Evolutionary conservation across 2,888 invertebrate species (phyloP), one percentile per base, ranked within the genome.

Genomic region (Candidula unifasciata): DNA sequence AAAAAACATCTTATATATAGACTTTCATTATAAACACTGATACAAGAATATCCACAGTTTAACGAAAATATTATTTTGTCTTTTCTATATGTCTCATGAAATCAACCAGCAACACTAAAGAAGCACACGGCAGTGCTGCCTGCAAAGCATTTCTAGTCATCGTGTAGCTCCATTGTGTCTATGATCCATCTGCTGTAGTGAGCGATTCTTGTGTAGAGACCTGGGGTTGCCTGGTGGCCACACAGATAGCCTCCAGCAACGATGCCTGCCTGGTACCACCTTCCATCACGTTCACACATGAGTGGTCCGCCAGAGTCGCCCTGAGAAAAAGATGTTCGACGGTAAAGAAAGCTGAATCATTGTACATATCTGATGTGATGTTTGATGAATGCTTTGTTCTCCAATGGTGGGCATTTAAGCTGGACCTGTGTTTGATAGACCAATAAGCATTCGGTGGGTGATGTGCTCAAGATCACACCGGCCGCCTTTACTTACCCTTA

Each of bases 251-350:
- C 80, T n/a, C 73, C 83, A 60, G 73, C 68, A n/a, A 79, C 64
- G 5, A 83, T 73, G 5, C 79, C 83, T 10, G 69, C 73, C 44
- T 79, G 79, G 76, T 86, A 86, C 80, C 86, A 89, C n/a, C 84
- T 83, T 30, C 89, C 89, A n/a, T 85, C 86, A 16, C 81, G 80
- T 76, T 89, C 88, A 82, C 89, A 89, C 88, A 89, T 89, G 81
- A 89, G 68, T 18, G 89, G 89, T 0, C 89, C 89, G 21, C 89
- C 89, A n/a, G 89, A 89, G 68, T 89, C 89, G 5, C 89, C 89
- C 89, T 89, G 85, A 27, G 64, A 69, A 37, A 2, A 27, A 10
- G 13, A 35, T 74, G 35, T 21, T 33, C 8, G n/a, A 44, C 44
- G 44, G 44, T 10, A 44, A 44, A 13, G 6, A 44, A 6, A 44